phyloP scores from a whole-genome alignment of 2,113 vertebrate species.

The Asarcornis scutulata region DNA sequence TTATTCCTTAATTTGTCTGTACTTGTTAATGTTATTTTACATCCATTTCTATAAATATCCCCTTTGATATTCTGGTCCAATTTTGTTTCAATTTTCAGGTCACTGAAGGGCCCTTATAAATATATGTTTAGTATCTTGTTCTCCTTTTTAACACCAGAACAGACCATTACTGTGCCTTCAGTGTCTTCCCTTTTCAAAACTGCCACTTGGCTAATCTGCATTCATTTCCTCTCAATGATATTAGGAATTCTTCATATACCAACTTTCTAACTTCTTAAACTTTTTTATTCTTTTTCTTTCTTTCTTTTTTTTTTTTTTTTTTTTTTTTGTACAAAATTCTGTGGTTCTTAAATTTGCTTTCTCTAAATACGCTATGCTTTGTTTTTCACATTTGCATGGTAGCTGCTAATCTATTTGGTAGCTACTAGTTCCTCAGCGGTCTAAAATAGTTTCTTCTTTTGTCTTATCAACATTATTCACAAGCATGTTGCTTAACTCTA shows the following conservation, averaged over 20 bases:
- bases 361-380: background rate
- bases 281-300: too few relatives aligned
- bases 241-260: background rate
- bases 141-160: background rate
- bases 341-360: background rate
- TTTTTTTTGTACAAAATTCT: background rate
- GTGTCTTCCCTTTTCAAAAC: background rate
- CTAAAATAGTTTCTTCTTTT: background rate
- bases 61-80: background rate
- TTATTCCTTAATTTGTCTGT: background rate
- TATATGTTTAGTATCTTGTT: background rate
- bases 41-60: background rate
- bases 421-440: background rate
- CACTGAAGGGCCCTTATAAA: background rate
- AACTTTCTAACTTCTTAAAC: background rate
- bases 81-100: background rate
- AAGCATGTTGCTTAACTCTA: rapidly evolving
- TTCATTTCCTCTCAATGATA: background rate
- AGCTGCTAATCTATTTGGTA: background rate
- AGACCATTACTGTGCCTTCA: background rate
- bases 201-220: background rate
- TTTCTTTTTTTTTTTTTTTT: background rate
- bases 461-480: background rate
- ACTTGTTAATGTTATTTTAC: background rate
- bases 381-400: background rate